Evolutionary conservation across 2,113 vertebrate species (phyloP).

Genomic region (Coturnix japonica): DNA sequence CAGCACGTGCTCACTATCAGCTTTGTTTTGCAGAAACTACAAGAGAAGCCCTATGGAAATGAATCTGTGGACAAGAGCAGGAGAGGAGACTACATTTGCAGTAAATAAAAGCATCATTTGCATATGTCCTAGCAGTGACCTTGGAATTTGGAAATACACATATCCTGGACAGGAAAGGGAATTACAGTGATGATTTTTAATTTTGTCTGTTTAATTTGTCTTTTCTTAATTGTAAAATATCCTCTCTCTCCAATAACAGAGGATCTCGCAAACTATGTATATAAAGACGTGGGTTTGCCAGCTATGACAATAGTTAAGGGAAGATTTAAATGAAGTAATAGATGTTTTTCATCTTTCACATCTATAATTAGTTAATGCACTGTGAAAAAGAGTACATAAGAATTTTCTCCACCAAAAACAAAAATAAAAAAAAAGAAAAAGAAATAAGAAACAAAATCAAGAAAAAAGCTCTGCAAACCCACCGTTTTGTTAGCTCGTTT

Average conservation of each 20-base stretch:
- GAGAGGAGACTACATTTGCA: background rate
- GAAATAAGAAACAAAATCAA: background rate
- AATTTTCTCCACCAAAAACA: background rate
- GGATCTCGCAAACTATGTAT: constrained; percentile 1
- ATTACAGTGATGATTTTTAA: background rate
- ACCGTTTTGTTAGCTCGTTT: constrained; percentile 23
- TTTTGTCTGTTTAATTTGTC: background rate
- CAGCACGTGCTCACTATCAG: background rate
- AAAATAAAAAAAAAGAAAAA: background rate
- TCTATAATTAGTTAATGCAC: constrained; percentile 36
- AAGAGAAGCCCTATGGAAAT: background rate
- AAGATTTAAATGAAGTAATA: constrained; percentile 38
- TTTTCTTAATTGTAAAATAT: background rate
- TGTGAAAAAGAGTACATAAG: background rate
- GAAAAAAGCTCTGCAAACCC: background rate
- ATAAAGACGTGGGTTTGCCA: background rate
- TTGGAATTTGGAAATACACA: constrained; percentile 10
- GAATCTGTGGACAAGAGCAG: background rate
- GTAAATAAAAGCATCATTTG: constrained; percentile 9
- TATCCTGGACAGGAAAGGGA: constrained; percentile 21
- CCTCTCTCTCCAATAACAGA: background rate
- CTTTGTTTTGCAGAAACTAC: background rate
- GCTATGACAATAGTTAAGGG: background rate
- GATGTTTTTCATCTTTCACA: constrained; percentile 13
- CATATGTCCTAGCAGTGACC: constrained; percentile 3